Evolutionary conservation across 2,888 invertebrate species (phyloP), one percentile per base, ranked within the genome.

Genomic region (Drosophila suboccidentalis): DNA sequence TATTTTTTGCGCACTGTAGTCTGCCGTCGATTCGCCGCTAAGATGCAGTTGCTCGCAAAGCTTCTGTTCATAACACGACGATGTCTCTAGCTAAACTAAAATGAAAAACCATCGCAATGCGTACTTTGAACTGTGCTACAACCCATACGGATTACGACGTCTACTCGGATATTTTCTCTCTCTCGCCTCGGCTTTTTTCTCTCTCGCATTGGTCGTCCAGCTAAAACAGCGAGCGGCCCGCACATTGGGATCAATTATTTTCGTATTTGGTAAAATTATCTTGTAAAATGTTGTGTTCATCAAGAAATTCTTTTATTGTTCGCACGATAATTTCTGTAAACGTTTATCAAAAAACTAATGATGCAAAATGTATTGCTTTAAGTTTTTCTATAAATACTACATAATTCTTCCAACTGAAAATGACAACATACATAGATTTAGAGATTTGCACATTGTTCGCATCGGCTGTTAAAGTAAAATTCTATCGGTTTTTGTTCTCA

Each of bases 1-100:
- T 54, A 51, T 44, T 43, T 74, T 87, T 83, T 83, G 82, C 84
- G 84, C 87, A 84, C 84, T 81, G 71, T 71, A 76, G 67, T 80
- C 81, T 79, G 72, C 78, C 83, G 87, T 74, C 74, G 73, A 78
- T 61, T 54, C 58, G 79, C 78, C 71, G 75, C 34, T 68, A 61
- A 66, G 32, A 38, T 75, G 64, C 76, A 75, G 59, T 63, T 78
- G 78, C 63, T 75, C 62, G 75, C 68, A 68, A 67, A 69, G 71
- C 78, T 75, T 71, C 77, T 71, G 71, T 78, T 75, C 82, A 75
- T 78, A 73, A 80, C 90, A 82, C 85, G 85, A 82, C 89, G 80
- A 86, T 86, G 90, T 80, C 90, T 89, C 89, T 87, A 89, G 87
- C 90, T 90, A 87, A 89, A 90, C 90, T 90, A 81, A 89, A 78